Evolutionary conservation across 2,888 invertebrate genomes (phyloP).

Genomic region (Coenonympha glycerion): DNA sequence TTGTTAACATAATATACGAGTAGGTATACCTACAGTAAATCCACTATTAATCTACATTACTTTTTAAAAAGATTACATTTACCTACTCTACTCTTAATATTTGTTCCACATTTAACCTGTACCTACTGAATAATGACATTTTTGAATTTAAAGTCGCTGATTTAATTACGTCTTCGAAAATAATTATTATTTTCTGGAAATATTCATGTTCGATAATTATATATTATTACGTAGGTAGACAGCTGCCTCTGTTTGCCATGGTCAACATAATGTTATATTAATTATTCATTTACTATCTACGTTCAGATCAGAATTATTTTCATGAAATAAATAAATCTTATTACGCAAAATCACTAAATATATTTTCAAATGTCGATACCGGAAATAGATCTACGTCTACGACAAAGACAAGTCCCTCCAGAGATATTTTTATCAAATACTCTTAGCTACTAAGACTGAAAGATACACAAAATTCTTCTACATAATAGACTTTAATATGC

Average conservation of each 20-base stretch:
- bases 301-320: conserved; percentile 48
- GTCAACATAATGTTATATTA: conserved; percentile 9
- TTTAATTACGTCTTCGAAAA: no score
- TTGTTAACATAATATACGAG: no score
- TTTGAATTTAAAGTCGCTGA: no score
- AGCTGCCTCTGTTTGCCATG: conserved; percentile 16
- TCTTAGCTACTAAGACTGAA: conserved; percentile 72
- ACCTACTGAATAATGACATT: no score
- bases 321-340: conserved; percentile 42
- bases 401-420: conserved; percentile 67
- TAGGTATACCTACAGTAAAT: no score
- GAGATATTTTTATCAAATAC: conserved; percentile 62
- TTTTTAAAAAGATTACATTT: no score
- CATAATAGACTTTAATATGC: conserved; percentile 34
- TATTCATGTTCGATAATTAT: no score
- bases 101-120: no score
- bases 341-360: conserved; percentile 53
- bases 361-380: conserved; percentile 55
- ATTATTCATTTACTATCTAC: conserved; percentile 17
- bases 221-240: no score
- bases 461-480: conserved; percentile 49
- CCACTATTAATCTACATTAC: not conserved
- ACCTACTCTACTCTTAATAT: no score
- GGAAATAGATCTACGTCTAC: conserved; percentile 55
- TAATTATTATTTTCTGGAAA: no score